Evolutionary conservation across 2,113 vertebrate species (phyloP).

Genomic region (Gnathonemus longibarbis): DNA sequence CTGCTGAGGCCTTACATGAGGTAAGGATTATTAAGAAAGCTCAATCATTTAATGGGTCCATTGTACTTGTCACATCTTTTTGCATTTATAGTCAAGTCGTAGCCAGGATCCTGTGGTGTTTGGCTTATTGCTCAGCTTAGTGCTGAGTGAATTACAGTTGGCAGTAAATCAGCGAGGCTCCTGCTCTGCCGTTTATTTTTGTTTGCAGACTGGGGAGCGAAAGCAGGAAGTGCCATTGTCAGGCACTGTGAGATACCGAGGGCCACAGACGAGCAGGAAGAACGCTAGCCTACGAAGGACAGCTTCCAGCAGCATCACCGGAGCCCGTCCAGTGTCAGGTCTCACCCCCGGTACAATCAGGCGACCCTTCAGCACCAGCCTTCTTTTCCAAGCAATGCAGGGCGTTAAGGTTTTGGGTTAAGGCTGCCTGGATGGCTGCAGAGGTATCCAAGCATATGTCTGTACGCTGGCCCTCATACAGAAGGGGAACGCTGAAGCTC

Average conservation of each 20-base stretch:
- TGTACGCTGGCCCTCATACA: not conserved
- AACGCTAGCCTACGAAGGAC: not conserved
- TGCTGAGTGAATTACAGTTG: slow-evolving; percentile 11
- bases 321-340: not conserved
- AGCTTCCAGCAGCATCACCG: not conserved
- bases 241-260: not conserved
- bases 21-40: not conserved
- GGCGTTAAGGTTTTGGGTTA: not conserved
- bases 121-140: not conserved
- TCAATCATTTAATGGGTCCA: not conserved
- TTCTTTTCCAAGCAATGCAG: too few relatives aligned
- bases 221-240: slow-evolving; percentile 16
- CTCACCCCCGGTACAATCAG: not conserved
- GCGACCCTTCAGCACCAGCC: not conserved
- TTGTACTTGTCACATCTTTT: not conserved
- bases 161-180: not conserved
- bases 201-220: not conserved
- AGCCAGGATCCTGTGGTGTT: not conserved
- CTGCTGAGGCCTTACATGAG: not conserved
- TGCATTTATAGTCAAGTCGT: not conserved
- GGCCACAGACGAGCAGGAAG: not conserved
- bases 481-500: not conserved
- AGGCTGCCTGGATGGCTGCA: not conserved
- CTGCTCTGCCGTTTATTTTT: not conserved
- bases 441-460: not conserved